Evolutionary conservation across 1,140 invertebrate species (phyloP).

Genomic region (Pseudomyrmex sp.): DNA sequence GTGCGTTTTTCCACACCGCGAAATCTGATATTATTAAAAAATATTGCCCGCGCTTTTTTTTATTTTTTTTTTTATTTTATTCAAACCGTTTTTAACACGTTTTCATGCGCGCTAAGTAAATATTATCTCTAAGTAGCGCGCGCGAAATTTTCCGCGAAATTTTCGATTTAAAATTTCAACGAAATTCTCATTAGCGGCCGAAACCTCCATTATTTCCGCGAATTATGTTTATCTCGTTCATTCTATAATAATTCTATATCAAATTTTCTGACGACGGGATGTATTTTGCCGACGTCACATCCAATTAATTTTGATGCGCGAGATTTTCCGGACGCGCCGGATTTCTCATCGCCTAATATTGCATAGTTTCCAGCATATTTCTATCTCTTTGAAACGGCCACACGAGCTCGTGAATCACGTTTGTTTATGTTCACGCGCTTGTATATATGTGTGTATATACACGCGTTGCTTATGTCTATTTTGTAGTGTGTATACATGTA

Average conservation of each 20-base stretch:
- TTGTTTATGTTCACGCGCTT: constrained; percentile 48
- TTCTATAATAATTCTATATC: too few species aligned
- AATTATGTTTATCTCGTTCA: neutral
- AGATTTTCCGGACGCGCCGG: neutral
- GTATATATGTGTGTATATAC: constrained; percentile 3
- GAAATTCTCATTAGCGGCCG: too few species aligned
- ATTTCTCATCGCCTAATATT: neutral
- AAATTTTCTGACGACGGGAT: neutral
- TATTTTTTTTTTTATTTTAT: too few species aligned
- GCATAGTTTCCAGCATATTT: constrained; percentile 10
- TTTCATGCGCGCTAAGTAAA: too few species aligned
- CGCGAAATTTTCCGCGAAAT: neutral
- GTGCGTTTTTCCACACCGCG: too few species aligned
- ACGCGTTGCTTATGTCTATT: neutral
- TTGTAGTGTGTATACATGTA: neutral
- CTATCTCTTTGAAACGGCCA: constrained; percentile 37
- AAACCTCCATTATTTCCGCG: neutral
- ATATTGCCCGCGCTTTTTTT: too few species aligned
- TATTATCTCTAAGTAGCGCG: too few species aligned
- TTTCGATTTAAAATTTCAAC: too few species aligned
- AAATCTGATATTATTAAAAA: too few species aligned
- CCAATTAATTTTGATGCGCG: constrained; percentile 35
- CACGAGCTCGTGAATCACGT: constrained; percentile 18
- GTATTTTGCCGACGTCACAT: neutral
- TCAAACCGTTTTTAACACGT: too few species aligned